Base-by-base conservation (phyloP, 2,888 invertebrate species). In the Pseudococcus viburni region DNA sequence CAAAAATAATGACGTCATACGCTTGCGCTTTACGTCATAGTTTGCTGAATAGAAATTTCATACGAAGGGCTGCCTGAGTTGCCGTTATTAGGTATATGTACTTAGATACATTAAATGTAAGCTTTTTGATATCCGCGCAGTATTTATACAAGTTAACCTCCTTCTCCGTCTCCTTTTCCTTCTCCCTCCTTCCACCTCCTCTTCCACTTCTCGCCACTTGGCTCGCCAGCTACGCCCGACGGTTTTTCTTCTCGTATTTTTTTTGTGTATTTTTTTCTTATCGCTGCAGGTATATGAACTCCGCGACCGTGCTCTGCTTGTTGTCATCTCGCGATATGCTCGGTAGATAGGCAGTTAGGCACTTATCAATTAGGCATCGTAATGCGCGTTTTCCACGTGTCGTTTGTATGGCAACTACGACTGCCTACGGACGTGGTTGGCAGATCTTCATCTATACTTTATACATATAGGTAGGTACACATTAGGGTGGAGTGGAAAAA, bases 1-100 rank as follows among this genome's bases (percentile, higher is more conserved):
- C 68, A 68, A 68, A 42, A 68, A 68, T 68, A 68, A 68, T 68
- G 68, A 68, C 68, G 68, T 68, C 68, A 68, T 68, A 68, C 68
- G 68, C 68, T 68, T 68, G 68, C 68, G 68, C 68, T 26, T 22
- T 68, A 68, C 68, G 68, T 68, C 68, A 68, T 68, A 22, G 68
- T 68, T 68, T 68, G 68, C 68, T 68, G 68, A 68, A 68, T 68
- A 68, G 68, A 68, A 22, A 68, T 68, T 68, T 68, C 12, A 55
- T n/a, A 68, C 26, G 9, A 68, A 68, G 55, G 68, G 68, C 68
- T 26, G 26, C 68, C 26, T 68, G 19, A 22, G 68, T 19, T 68
- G 68, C 68, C 22, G 68, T 19, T 68, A 68, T 68, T 68, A 68
- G 68, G 68, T 68, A 68, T 68, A 68, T 8, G 8, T 64, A 64